Base-by-base conservation (phyloP, 2,797 vertebrate species). In the Esox masquinongy region DNA sequence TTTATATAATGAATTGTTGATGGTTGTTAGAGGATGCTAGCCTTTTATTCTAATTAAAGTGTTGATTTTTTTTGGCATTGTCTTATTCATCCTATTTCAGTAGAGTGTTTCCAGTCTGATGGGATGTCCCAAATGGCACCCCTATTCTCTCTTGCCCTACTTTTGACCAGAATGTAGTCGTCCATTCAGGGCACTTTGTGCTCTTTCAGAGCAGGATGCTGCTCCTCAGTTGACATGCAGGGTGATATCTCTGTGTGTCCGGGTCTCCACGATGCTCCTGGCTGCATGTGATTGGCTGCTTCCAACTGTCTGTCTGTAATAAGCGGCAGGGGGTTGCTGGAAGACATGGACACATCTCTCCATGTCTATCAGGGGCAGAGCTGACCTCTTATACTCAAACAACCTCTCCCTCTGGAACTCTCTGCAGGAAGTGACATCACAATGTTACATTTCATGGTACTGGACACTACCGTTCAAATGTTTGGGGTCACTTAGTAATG, bases 301-400 rank as follows among this genome's bases (percentile, higher is more conserved):
- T 39, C 19, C 9, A 24, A 36, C 29, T 2, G 15, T 59, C 1
- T 12, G 15, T 36, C 70, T 39, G 49, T 7, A 26, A 31, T 17
- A 7, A 1, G 50, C 31, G 24, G 70, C 77, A 84, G 84, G 24
- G 87, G 85, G 51, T 43, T 6, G 3, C 73, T 51, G 53, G 7
- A 68, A 22, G 4, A 61, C 39, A n/a, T 49, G 22, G 3, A n/a
- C 9, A 1, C 9, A 1, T 76, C 75, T 86, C 77, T 91, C 83
- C 67, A 83, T 15, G 0, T 86, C 79, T 1, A 67, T 78, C n/a
- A 86, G 75, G 2, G 79, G 72, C 61, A 31, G 4, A 5, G 51
- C 39, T 0, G 49, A 75, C 34, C 69, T 71, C 82, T 89, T 91
- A 80, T 86, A 81, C 64, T 73, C 73, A 70, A 89, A 87, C 0